Base-by-base conservation (phyloP, 2,888 invertebrate genomes). In the Ormyrus thymus region DNA sequence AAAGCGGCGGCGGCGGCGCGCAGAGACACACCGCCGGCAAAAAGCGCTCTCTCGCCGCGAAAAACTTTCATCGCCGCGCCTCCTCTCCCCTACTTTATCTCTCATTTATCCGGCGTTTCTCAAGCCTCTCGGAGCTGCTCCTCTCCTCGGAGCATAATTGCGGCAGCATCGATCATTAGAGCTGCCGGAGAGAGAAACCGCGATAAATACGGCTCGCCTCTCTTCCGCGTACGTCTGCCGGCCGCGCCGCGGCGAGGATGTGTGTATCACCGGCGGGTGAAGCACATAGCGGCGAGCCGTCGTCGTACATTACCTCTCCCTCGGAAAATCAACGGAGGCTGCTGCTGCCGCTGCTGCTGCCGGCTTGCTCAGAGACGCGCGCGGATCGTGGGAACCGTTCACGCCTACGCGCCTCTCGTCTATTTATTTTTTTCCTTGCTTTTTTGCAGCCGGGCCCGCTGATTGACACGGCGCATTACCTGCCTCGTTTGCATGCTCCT, bases 361-460 rank as follows among this genome's bases (percentile, higher is more conserved):
- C 8, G 51, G 29, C 53, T 10, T 43, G 45, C 43, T 11, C 79
- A 79, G 79, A 65, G 81, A 82, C 81, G 83, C 81, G 84, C 85
- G 64, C 76, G 74, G 82, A 84, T 83, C 84, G 84, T 84, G 84
- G 83, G 84, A 84, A 84, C 76, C 82, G 82, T 74, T 83, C 83
- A 82, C 82, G 84, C 84, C 83, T 83, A 82, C 81, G 79, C 81
- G 79, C 56, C 45, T 50, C 61, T 50, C 29, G n/a, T 29, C 59
- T 9, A 45, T 59, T 66, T 65, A 65, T 74, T 68, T 61, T 76
- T 48, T 68, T 3, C 4, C 53, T n/a, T n/a, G n/a, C 15, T 50
- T 55, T 15, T 48, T 58, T 71, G 59, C 70, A 71, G 65, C 70
- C 59, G 64, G 61, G 46, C 62, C 29, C 51, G 46, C 56, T 78